phyloP scores from a whole-genome alignment of 2,113 vertebrate species.

The Macrotus californicus region DNA sequence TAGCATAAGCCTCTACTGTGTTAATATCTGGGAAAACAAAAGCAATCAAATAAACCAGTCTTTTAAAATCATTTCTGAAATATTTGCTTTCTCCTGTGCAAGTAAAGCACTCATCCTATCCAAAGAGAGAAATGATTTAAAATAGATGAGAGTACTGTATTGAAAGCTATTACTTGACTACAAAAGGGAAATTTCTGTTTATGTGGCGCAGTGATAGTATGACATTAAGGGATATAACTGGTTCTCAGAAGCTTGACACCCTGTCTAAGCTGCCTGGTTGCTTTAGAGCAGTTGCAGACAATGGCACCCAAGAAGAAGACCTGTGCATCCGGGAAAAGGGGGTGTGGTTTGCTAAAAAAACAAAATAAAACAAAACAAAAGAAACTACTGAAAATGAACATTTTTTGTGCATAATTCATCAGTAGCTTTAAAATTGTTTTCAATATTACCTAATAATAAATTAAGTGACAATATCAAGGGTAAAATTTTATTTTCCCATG shows the following conservation, averaged over 20 bases:
- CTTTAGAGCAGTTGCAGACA: background rate
- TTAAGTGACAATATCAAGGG: background rate
- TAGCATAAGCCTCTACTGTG: background rate
- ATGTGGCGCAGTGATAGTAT: background rate
- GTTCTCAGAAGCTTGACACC: background rate
- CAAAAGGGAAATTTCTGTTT: background rate
- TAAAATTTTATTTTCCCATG: background rate
- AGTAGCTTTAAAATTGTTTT: background rate
- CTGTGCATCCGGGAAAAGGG: background rate
- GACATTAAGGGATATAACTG: background rate
- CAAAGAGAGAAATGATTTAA: background rate
- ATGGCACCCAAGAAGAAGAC: rapidly evolving
- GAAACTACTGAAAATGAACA: background rate
- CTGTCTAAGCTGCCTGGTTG: too few species aligned
- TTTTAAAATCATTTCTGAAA: background rate
- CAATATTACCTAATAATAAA: background rate
- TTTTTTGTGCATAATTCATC: background rate
- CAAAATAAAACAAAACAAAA: too few species aligned
- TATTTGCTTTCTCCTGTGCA: background rate
- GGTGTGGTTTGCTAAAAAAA: background rate
- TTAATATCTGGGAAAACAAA: background rate
- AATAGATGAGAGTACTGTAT: background rate
- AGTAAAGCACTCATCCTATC: background rate
- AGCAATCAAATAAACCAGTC: background rate
- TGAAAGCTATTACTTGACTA: background rate